Conservation (phyloP, 92 coral and sea anemone species). For the Montipora capitata region DNA sequence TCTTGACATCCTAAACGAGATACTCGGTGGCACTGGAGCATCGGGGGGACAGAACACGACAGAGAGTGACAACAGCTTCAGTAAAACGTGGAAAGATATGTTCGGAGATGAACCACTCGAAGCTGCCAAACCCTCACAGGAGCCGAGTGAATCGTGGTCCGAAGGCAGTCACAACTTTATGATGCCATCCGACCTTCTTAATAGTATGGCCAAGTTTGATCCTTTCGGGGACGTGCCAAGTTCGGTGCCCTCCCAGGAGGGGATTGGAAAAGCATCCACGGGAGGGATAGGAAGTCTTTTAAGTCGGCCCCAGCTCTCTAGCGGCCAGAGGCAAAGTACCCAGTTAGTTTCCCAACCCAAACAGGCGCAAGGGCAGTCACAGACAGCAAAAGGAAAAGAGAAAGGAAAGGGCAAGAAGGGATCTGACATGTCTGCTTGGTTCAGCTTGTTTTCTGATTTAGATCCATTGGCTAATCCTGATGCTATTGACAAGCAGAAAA, state of each 20-base stretch:
- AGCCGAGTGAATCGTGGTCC: slow-evolving; percentile 67
- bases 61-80: slow-evolving; percentile 85
- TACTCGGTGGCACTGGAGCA: slow-evolving; percentile 71
- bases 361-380: slow-evolving; percentile 17
- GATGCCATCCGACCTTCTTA: slow-evolving; percentile 97
- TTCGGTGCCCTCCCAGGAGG: slow-evolving; percentile 21
- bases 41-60: slow-evolving; percentile 47
- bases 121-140: slow-evolving; percentile 18
- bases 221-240: slow-evolving; percentile 66
- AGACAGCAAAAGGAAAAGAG: slow-evolving; percentile 51
- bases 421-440: slow-evolving; percentile 96
- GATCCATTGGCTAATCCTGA: slow-evolving; percentile 99
- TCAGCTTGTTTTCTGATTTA: slow-evolving; percentile 95
- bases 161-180: slow-evolving; percentile 66
- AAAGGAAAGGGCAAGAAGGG: slow-evolving; percentile 72
- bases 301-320: slow-evolving; percentile 13
- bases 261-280: not conserved
- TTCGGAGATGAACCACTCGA: slow-evolving; percentile 84
- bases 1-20: slow-evolving; percentile 83
- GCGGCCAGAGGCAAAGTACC: slow-evolving; percentile 8
- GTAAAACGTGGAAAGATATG: slow-evolving; percentile 96
- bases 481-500: slow-evolving; percentile 92
- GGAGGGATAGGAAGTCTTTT: not conserved
- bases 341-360: not conserved
- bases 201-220: slow-evolving; percentile 90